These are phyloP conservation scores for Salvelinus alpinus DNA, from an alignment of 2,113 vertebrate genomes.

Conservation along the genomic window DNA sequence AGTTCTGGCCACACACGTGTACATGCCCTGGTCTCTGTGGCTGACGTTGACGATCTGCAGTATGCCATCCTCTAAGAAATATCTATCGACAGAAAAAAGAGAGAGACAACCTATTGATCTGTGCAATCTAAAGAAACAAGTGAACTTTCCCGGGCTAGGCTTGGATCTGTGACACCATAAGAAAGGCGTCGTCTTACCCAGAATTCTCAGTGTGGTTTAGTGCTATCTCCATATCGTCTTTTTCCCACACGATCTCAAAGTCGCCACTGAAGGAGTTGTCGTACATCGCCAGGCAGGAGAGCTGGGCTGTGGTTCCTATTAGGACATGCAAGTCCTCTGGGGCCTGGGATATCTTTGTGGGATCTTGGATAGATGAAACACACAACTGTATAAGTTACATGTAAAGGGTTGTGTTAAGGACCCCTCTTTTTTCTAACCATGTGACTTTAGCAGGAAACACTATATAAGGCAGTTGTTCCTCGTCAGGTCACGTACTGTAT, in stretches of 20 bases:
- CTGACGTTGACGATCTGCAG: conserved; percentile 85
- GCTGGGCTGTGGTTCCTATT: conserved; percentile 75
- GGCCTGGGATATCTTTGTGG: conserved; percentile 79
- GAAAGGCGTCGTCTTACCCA: conserved; percentile 70
- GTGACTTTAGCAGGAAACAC: no score
- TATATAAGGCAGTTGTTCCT: not conserved
- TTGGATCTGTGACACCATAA: conserved; percentile 1
- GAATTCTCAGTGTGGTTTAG: conserved; percentile 77
- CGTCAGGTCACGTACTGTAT: not conserved
- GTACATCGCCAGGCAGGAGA: conserved; percentile 83
- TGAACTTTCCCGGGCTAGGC: conserved; percentile 15
- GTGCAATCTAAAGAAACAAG: conserved; percentile 17
- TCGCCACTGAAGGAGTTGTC: conserved; percentile 83
- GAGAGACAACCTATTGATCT: conserved; percentile 35
- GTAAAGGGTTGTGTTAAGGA: conserved; percentile 4
- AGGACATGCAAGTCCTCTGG: conserved; percentile 80
- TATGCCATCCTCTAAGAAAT: conserved; percentile 76
- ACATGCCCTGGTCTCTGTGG: conserved; percentile 81
- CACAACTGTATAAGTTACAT: no score
- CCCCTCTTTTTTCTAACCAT: not conserved
- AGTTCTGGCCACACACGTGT: conserved; percentile 81
- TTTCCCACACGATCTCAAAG: conserved; percentile 88
- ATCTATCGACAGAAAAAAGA: conserved; percentile 56
- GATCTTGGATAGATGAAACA: conserved; percentile 73
- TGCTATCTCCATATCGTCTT: conserved; percentile 77